phyloP scores from a whole-genome alignment of 1,140 invertebrate genomes.

The Drosophila bipectinata region DNA sequence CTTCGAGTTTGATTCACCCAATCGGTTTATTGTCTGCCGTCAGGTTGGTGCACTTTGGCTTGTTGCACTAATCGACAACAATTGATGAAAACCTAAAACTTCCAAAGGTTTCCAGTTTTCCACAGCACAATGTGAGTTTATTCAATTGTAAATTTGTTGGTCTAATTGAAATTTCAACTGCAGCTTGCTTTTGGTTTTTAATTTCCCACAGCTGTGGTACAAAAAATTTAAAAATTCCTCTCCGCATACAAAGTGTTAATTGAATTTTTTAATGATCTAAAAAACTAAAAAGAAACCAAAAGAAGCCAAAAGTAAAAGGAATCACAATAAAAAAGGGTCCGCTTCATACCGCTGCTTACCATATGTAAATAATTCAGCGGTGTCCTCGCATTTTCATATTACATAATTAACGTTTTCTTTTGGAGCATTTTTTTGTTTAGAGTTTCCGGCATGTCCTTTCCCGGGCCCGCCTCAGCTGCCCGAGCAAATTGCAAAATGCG shows the following conservation, averaged over 20 bases:
- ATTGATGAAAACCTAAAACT: not conserved
- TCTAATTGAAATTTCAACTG: conserved; percentile 46
- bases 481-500: conserved; percentile 80
- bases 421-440: conserved; percentile 10
- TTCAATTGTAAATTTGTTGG: conserved; percentile 33
- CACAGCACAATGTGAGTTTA: conserved; percentile 7
- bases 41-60: conserved; percentile 26
- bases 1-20: conserved; percentile 32
- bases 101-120: conserved; percentile 8
- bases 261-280: conserved; percentile 67
- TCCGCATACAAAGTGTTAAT: conserved; percentile 67
- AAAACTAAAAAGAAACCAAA: conserved; percentile 19
- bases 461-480: conserved; percentile 28
- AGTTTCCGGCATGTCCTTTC: conserved; percentile 28
- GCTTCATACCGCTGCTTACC: conserved; percentile 52
- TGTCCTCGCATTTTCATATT: conserved; percentile 79
- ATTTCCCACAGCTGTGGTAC: conserved; percentile 13
- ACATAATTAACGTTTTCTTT: conserved; percentile 72
- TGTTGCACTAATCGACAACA: conserved; percentile 41
- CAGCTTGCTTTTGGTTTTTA: conserved; percentile 26
- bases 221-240: conserved; percentile 7
- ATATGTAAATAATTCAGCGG: conserved; percentile 76
- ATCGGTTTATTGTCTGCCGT: conserved; percentile 19
- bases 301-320: conserved; percentile 5
- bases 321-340: conserved; percentile 50